Percentiles rank a stretch among this genome's conserved stretches.
phyloP scores from a whole-genome alignment of 1,140 invertebrate genomes.

The Chrysoperla carnea region DNA sequence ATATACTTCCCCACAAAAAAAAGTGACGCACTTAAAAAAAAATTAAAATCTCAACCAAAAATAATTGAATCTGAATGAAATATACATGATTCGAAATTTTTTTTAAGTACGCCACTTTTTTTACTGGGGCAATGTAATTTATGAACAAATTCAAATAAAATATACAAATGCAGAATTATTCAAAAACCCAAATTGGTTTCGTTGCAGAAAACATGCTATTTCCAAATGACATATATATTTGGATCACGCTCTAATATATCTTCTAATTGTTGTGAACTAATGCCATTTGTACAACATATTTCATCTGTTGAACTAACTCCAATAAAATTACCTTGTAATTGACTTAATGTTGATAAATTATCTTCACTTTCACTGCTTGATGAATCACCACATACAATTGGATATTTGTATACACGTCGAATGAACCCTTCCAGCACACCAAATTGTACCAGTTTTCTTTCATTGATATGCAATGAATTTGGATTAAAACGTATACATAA shows the following conservation, averaged over 20 bases:
- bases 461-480: conserved; percentile 52
- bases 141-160: no score
- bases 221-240: conserved; percentile 69
- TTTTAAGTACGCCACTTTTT: no score
- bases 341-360: conserved; percentile 20
- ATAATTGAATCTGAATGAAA: no score
- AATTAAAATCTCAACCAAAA: no score
- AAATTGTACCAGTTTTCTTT: conserved; percentile 80
- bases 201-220: no score
- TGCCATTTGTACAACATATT: conserved; percentile 74
- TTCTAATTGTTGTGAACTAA: conserved; percentile 63
- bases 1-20: no score
- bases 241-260: conserved; percentile 73
- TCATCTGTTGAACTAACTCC: conserved; percentile 70
- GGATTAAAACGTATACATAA: conserved; percentile 68
- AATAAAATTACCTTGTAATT: conserved; percentile 52
- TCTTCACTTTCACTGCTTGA: conserved; percentile 10
- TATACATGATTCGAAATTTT: no score
- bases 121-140: no score
- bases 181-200: no score
- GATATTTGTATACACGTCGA: conserved; percentile 65
- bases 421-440: conserved; percentile 75
- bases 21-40: no score
- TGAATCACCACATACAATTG: conserved; percentile 25
- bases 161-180: no score